Base-by-base conservation (phyloP, 2,888 invertebrate genomes). In the Acleris laterana region DNA sequence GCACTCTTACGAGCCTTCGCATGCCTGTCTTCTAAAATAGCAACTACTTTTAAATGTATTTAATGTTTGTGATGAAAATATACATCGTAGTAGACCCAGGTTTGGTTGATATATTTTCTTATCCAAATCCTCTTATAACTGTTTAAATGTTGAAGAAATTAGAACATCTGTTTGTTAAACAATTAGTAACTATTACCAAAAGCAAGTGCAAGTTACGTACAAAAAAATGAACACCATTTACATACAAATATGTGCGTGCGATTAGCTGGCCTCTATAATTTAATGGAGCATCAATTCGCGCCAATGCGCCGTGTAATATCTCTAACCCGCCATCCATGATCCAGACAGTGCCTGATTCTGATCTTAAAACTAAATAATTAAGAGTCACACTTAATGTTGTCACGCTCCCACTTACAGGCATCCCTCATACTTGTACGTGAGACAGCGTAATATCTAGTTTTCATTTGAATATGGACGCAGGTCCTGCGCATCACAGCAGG, bases 261-360 rank as follows among this genome's bases (percentile, higher is more conserved):
- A 55, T 55, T 44, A 42, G 38, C 28, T 56, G 25, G 49, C 19
- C 28, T 38, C 49, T 60, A 38, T 13, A 38, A 20, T 51, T 58
- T 65, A 65, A 55, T 65, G 42, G 53, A 60, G 60, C 58, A 56
- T 52, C 49, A 46, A 50, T 62, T 71, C 71, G 68, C 70, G 64
- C 68, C 44, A 68, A 71, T 72, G 63, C 64, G 63, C 70, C 69
- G 63, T 62, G 72, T 80, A 78, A 82, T 79, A 74, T 71, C 75
- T 72, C 62, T 63, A 53, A 55, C 76, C 76, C 75, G 76, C 81
- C 71, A 81, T 72, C 73, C 55, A 46, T 74, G 78, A 81, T 77
- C 72, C 75, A 77, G n/a, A n/a, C n/a, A n/a, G 74, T 59, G 57
- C 55, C 48, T 16, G 60, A 65, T 65, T 65, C 65, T 51, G 55